phyloP scores from a whole-genome alignment of 1,140 invertebrate genomes.

The Cephus cinctus region DNA sequence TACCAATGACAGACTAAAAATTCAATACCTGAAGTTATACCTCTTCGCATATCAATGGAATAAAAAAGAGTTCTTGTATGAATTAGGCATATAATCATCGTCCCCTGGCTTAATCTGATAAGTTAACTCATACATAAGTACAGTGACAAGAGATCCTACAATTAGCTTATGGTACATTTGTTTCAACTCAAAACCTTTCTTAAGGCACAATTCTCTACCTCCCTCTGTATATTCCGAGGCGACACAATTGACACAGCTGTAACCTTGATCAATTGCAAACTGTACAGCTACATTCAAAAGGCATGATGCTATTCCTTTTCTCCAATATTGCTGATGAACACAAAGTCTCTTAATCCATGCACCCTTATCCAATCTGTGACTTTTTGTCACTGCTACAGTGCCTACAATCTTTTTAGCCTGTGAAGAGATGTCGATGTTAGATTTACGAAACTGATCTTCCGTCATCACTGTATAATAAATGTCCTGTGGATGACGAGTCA shows the following conservation, averaged over 20 bases:
- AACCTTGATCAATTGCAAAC: slow-evolving; percentile 55
- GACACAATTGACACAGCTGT: slow-evolving; percentile 51
- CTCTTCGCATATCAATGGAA: neutral
- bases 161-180: slow-evolving; percentile 57
- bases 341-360: slow-evolving; percentile 59
- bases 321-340: slow-evolving; percentile 50
- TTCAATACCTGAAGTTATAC: slow-evolving; percentile 5
- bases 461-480: slow-evolving; percentile 44
- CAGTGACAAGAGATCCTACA: slow-evolving; percentile 47
- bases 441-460: slow-evolving; percentile 41
- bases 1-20: slow-evolving; percentile 1
- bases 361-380: slow-evolving; percentile 45
- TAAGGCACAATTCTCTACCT: slow-evolving; percentile 55
- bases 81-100: slow-evolving; percentile 24
- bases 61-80: slow-evolving; percentile 13
- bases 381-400: slow-evolving; percentile 50
- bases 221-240: slow-evolving; percentile 58
- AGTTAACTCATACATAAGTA: slow-evolving; percentile 53
- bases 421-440: slow-evolving; percentile 36
- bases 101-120: slow-evolving; percentile 45
- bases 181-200: slow-evolving; percentile 57
- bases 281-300: slow-evolving; percentile 51
- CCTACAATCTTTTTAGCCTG: slow-evolving; percentile 52
- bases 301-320: slow-evolving; percentile 51
- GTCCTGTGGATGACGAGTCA: slow-evolving; percentile 29